Evolutionary conservation across 1,140 invertebrate genomes (phyloP), one percentile per base, ranked within the genome.

Genomic region (Ctenoplectra terminalis): DNA sequence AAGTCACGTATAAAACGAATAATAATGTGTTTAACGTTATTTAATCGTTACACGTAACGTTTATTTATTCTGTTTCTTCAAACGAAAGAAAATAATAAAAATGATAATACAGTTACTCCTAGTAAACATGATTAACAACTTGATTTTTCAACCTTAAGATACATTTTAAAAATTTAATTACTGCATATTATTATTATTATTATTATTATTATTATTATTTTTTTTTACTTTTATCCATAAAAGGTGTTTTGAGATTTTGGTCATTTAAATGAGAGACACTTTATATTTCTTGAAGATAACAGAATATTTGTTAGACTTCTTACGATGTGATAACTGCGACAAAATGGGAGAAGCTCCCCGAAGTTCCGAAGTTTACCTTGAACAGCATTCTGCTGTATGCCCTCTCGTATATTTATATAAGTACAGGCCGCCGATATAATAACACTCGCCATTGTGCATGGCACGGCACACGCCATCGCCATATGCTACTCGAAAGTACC

Each of bases 401-500:
- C 73, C 89, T 84, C 87, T 88, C 83, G 79, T 91, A 89, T 90
- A 90, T 91, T 91, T 90, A 90, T 86, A 82, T 92, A 92, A 91
- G 88, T 91, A 91, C 85, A 91, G 90, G 79, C 78, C 85, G 80
- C 69, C 87, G 86, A 89, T 88, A 89, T 90, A 92, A 91, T 90
- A 90, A 85, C 84, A 88, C 87, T 89, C 85, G 78, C 76, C 80
- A 89, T 91, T 92, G 90, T 92, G 90, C 88, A 86, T 87, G 87
- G 72, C 82, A 83, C 81, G 88, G 90, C 88, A 91, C 91, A 92
- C 91, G 91, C 85, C 89, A 91, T 83, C 72, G 74, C 92, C 92
- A 93, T 93, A 92, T 93, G 92, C 87, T 87, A 83, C 82, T 63
- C 52, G 77, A 92, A 92, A 92, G 92, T 91, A 90, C 90, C 79